Percentiles rank a stretch among this genome's conserved stretches.
phyloP scores from a whole-genome alignment of 2,113 vertebrate species.

The Tyto alba region DNA sequence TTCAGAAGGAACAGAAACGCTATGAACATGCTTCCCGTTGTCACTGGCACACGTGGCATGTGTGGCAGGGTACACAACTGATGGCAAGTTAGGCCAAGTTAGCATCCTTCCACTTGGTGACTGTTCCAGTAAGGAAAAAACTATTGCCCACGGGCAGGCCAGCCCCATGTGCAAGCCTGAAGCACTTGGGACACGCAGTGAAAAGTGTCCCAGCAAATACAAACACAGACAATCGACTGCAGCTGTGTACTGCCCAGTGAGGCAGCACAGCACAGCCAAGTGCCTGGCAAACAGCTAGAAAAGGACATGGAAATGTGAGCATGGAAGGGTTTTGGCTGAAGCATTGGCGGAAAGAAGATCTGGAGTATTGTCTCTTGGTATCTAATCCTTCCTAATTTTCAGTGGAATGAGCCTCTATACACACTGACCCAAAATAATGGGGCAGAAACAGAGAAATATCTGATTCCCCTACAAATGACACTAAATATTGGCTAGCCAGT shows the following conservation, averaged over 20 bases:
- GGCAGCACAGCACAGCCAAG: background rate
- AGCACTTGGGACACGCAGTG: background rate
- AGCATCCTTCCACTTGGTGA: background rate
- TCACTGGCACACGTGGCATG: accelerated
- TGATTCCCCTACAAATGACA: background rate
- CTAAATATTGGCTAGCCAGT: background rate
- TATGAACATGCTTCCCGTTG: background rate
- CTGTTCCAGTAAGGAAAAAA: background rate
- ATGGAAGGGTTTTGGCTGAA: background rate
- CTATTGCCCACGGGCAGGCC: background rate
- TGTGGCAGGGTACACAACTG: background rate
- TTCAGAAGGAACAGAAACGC: background rate
- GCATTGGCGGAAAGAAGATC: background rate
- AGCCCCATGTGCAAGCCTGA: background rate
- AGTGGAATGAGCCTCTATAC: background rate
- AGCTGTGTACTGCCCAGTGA: background rate
- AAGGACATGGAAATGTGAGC: background rate
- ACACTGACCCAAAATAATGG: background rate
- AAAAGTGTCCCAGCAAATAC: background rate
- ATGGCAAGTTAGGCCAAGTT: background rate
- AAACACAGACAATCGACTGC: accelerated
- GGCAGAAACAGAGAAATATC: background rate
- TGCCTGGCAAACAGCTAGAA: background rate
- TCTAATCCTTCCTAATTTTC: background rate
- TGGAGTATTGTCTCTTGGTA: background rate